Base-by-base conservation (phyloP, 2,113 vertebrate genomes). In the Terrapene triunguis region DNA sequence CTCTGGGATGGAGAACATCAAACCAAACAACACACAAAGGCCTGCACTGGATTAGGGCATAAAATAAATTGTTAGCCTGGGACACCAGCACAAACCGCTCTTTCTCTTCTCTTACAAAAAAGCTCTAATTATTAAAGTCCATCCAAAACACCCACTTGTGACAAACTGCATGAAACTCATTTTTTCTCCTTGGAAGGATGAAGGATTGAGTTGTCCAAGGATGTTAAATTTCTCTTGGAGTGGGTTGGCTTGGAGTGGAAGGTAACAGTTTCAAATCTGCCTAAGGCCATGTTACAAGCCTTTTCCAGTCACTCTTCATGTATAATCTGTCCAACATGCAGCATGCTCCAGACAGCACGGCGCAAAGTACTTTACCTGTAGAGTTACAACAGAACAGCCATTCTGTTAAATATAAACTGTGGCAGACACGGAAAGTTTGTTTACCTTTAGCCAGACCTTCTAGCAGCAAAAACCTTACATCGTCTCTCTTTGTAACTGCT, bases 231-330 rank as follows among this genome's bases (percentile, higher is more conserved):
- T 89, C 12, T 84, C 55, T n/a, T 78, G 78, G 13, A 53, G 62
- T 89, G 47, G 4, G 12, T 55, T 95, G 0, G 0, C 16, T 74
- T 74, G 27, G 19, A 9, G 62, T 10, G 0, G 42, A 59, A 76
- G 21, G 21, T 27, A 51, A 38, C 2, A 32, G 54, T 11, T 38
- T 22, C 48, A 94, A 14, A 81, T 7, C 17, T 47, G 81, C 44
- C 25, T 51, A 88, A 0, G 0, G 48, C 48, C 32, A 11, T n/a
- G 22, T 8, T 50, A 78, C 53, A 93, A 53, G 25, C 0, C 3
- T 88, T 89, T 89, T 53, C 6, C 48, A 78, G 62, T 22, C 14
- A 10, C 11, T 10, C 94, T 89, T 74, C 44, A 10, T 1, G 4
- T 91, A 84, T 86, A 2, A 0, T 11, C 10, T 69, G 25, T 10